phyloP scores from a whole-genome alignment of 2,113 vertebrate genomes.

The Periophthalmus modestus region DNA sequence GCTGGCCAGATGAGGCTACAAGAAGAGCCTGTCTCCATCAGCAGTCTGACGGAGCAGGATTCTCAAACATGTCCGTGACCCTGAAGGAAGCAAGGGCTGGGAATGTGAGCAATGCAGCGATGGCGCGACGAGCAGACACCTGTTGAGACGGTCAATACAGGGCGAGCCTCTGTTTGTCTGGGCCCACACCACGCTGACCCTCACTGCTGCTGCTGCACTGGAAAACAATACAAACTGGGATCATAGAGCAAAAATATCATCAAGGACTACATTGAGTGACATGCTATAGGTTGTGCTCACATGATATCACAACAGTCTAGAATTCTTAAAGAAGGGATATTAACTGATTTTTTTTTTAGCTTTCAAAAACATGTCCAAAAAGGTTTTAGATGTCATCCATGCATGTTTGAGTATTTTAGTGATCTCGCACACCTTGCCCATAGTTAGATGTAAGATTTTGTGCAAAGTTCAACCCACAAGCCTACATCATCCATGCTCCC shows the following conservation, averaged over 20 bases:
- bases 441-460: too few relatives aligned
- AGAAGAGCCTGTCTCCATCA: constrained; percentile 52
- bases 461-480: too few relatives aligned
- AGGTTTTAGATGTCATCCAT: too few relatives aligned
- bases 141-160: constrained; percentile 52
- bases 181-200: constrained; percentile 24
- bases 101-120: constrained; percentile 65
- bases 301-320: too few relatives aligned
- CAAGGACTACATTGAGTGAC: too few relatives aligned
- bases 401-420: too few relatives aligned
- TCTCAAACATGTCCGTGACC: constrained; percentile 46
- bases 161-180: constrained; percentile 26
- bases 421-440: too few relatives aligned
- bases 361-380: too few relatives aligned
- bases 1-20: constrained; percentile 17
- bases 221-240: neutral
- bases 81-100: constrained; percentile 57
- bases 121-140: constrained; percentile 48
- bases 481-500: too few relatives aligned
- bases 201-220: neutral
- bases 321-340: too few relatives aligned
- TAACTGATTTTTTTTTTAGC: too few relatives aligned
- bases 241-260: neutral
- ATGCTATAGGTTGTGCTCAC: too few relatives aligned
- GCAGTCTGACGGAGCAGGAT: constrained; percentile 36